Percentiles rank a stretch among this genome's conserved stretches.
These are phyloP conservation scores for Sorex fumeus DNA, from an alignment of 2,113 vertebrate species.

Conservation along the genomic window DNA sequence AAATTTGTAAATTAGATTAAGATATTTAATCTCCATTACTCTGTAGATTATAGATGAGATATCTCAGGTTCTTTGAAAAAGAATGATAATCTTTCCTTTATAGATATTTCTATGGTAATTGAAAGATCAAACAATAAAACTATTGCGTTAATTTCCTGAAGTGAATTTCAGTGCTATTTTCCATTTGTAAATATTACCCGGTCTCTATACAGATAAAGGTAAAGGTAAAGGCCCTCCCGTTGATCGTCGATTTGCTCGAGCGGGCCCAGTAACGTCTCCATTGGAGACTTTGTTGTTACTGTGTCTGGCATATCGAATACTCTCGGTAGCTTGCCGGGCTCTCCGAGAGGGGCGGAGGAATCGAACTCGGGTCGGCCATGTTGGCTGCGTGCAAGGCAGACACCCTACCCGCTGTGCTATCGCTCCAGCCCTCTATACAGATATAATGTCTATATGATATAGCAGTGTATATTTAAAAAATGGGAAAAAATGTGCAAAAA, in stretches of 20 bases:
- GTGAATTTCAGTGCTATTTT: background rate
- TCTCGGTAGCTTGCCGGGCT: no score
- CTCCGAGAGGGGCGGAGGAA: no score
- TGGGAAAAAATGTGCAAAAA: background rate
- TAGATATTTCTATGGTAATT: background rate
- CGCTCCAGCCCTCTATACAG: background rate
- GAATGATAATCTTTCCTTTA: background rate
- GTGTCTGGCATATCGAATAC: no score
- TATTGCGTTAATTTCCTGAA: background rate
- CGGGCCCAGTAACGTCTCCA: no score
- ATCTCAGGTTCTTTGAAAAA: background rate
- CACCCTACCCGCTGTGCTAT: no score
- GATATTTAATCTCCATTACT: background rate
- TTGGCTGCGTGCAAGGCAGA: no score
- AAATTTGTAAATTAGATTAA: slow-evolving; percentile 10
- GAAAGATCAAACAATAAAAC: slow-evolving; percentile 8
- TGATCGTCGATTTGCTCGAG: no score
- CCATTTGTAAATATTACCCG: background rate
- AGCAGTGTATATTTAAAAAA: background rate
- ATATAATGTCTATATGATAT: background rate
- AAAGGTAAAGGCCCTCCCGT: no score
- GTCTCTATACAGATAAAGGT: background rate
- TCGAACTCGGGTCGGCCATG: no score
- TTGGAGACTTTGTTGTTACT: no score
- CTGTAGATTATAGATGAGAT: background rate